Evolutionary conservation across 2,113 vertebrate genomes (phyloP).

Genomic region (Nibea albiflora): DNA sequence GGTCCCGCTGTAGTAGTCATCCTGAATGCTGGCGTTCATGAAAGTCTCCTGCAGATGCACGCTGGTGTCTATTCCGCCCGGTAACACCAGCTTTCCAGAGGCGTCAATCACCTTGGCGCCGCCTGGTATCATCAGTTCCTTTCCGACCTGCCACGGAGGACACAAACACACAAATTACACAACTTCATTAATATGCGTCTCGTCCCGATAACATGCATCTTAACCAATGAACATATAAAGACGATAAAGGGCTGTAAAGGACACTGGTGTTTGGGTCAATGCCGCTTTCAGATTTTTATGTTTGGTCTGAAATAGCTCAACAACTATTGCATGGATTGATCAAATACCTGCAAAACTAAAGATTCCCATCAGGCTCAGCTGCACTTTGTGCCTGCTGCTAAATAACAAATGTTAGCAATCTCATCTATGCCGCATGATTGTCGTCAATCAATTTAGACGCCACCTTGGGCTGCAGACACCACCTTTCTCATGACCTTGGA

Average conservation of each 20-base stretch:
- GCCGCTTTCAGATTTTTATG: background rate
- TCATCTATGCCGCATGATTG: no score
- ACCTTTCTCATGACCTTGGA: no score
- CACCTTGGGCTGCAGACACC: no score
- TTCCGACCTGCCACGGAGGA: conserved; percentile 84
- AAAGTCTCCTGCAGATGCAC: conserved; percentile 97
- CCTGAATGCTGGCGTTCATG: conserved; percentile 95
- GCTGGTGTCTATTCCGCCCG: conserved; percentile 95
- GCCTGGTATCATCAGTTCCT: conserved; percentile 97
- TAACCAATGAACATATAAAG: no score
- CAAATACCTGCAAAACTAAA: no score
- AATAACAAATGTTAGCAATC: no score
- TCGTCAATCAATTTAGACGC: no score
- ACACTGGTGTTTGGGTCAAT: background rate
- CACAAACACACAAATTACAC: background rate
- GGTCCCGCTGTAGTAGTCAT: conserved; percentile 98
- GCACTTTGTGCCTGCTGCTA: no score
- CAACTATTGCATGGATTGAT: background rate
- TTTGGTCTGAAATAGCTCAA: background rate
- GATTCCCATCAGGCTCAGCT: no score
- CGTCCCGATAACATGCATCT: background rate
- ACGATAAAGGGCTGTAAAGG: background rate
- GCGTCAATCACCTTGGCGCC: conserved; percentile 98
- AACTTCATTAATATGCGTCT: background rate
- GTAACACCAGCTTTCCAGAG: conserved; percentile 95